Evolutionary conservation across 2,888 invertebrate genomes (phyloP), one percentile per base, ranked within the genome.

Genomic region (Erebia aethiops): DNA sequence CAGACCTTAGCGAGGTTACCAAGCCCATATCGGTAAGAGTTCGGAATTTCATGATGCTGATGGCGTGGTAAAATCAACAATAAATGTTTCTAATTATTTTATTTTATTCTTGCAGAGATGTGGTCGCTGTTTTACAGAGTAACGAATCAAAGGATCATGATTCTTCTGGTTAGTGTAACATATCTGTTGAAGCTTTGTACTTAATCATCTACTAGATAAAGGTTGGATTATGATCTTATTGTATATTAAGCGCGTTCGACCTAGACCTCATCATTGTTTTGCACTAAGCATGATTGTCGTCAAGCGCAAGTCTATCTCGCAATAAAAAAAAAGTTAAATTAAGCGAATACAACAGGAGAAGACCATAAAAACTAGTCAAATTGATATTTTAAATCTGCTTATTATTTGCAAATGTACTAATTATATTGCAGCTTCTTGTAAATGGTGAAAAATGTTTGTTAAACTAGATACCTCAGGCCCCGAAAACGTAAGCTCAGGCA

Each of bases 1-100:
- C 97, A 97, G 84, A 97, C 97, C 13, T 94, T 97, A 90, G 96
- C 97, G 0, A 94, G 97, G 71, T 85, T 98, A 69, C 97, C 97
- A 10, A 97, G 97, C 80, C 96, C 97, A 0, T 97, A 97, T 80
- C 95, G 96, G 95, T 95, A 88, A 80, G 46, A 57, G 13, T 54
- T 16, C 3, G 1, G 1, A 2, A 18, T 54, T 54, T 54, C 18
- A 10, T 26, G 26, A 26, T 26, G 3, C 10, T 54, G 18, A 18
- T 54, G 54, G 18, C 18, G 10, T 10, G 10, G 52, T 8, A 54
- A 16, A 54, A 18, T 9, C 18, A 54, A 54, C 10, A 8, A 13
- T 54, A 8, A 16, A 9, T 9, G 16, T 16, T 14, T 18, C n/a
- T n/a, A n/a, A n/a, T 2, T 35, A 35, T 35, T 35, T 61, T 43